Evolutionary conservation across 2,888 invertebrate genomes (phyloP).

Genomic region (Apodemia mormo): DNA sequence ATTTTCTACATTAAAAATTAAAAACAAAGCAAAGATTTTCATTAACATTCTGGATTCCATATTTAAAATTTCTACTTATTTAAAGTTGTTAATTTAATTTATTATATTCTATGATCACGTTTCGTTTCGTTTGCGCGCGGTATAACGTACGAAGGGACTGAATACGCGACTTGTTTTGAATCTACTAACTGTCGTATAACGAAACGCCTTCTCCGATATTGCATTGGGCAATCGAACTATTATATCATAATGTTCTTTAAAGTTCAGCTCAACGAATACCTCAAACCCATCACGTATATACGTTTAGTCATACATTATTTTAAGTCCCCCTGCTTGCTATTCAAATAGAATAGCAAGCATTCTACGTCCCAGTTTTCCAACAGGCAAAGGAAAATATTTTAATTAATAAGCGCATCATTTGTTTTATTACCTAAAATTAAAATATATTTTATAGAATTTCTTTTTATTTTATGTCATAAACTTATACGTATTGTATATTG

Average conservation of each 20-base stretch:
- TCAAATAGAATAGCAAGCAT: too few relatives aligned
- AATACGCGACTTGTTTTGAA: slow-evolving; percentile 22
- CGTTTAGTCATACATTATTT: background rate
- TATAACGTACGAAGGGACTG: slow-evolving; percentile 3
- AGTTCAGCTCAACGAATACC: background rate
- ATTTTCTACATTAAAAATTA: slow-evolving; percentile 30
- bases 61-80: slow-evolving; percentile 27
- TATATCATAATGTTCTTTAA: slow-evolving; percentile 39
- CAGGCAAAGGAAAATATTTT: too few relatives aligned
- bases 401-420: too few relatives aligned
- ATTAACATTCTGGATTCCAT: slow-evolving; percentile 33
- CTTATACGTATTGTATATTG: too few relatives aligned
- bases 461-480: too few relatives aligned
- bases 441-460: too few relatives aligned
- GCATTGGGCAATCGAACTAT: slow-evolving; percentile 47
- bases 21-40: slow-evolving; percentile 31
- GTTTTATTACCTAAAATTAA: too few relatives aligned
- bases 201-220: slow-evolving; percentile 34
- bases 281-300: slow-evolving; percentile 1
- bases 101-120: background rate
- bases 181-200: slow-evolving; percentile 21
- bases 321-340: too few relatives aligned
- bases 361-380: too few relatives aligned
- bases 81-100: slow-evolving; percentile 31
- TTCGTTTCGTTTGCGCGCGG: slow-evolving; percentile 1